Evolutionary conservation across 2,888 invertebrate species (phyloP).

Genomic region (Boloria euphrosyne): DNA sequence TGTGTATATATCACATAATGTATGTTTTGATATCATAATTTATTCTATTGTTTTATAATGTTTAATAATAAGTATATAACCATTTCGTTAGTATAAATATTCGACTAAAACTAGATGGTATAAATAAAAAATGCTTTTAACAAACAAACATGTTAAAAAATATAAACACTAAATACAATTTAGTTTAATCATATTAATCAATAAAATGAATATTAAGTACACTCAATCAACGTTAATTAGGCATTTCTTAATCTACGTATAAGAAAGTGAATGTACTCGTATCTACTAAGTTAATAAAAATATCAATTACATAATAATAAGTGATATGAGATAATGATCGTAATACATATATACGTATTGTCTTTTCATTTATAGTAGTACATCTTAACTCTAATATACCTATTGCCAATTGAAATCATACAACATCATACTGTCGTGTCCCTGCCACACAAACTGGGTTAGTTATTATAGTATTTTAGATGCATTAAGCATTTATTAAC

Average conservation of each 20-base stretch:
- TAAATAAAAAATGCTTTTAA: neutral
- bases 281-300: conserved; percentile 36
- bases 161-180: neutral
- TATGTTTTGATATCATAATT: conserved; percentile 47
- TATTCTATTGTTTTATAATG: conserved; percentile 22
- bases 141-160: neutral
- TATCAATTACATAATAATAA: conserved; percentile 36
- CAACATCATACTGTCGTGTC: conserved; percentile 32
- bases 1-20: conserved; percentile 80
- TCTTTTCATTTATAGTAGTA: conserved; percentile 60
- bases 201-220: conserved; percentile 30
- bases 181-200: neutral
- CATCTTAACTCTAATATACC: conserved; percentile 52
- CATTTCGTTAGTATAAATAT: neutral
- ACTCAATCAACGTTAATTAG: conserved; percentile 25
- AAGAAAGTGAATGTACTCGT: conserved; percentile 34
- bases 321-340: conserved; percentile 69
- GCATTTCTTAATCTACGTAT: conserved; percentile 34
- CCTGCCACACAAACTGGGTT: neutral
- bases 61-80: conserved; percentile 13
- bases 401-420: conserved; percentile 48
- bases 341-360: conserved; percentile 78
- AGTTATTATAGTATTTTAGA: no score
- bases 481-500: no score
- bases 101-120: neutral